Evolutionary conservation across 1,140 invertebrate species (phyloP), one percentile per base, ranked within the genome.

Genomic region (Drosophila navojoa): DNA sequence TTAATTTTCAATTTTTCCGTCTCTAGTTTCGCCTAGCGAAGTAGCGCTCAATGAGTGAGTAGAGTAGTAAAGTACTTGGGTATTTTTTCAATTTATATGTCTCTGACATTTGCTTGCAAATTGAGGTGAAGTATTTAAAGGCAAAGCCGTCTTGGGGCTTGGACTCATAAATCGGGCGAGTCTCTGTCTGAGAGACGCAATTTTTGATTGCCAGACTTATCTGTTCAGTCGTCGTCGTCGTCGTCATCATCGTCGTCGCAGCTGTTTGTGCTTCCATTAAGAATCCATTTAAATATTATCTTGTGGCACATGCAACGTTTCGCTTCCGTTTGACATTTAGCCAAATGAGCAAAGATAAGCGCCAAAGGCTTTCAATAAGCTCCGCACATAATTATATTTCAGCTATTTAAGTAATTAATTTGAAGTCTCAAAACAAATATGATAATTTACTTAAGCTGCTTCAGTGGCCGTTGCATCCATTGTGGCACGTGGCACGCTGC

Each of bases 211-310:
- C 11, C 35, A 38, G 35, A 38, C 10, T 45, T 45, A 45, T 45
- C 42, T 45, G 42, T 16, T 9, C 4, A n/a, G n/a, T n/a, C 1
- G n/a, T 9, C n/a, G 42, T n/a, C 13, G 40, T 1, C 38, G 11
- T 32, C 29, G 29, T 32, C 29, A 2, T 32, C 29, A 6, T 44
- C 5, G 40, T 10, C 13, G 42, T 29, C 19, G 57, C 71, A 67
- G 70, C 69, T 72, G 69, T 15, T 38, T 61, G 75, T 68, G 35
- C 10, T 71, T 82, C 79, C 79, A 82, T 82, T 82, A 82, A 82
- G 80, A 82, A 82, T 77, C 79, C 77, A 80, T 82, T 82, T 77
- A 77, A 74, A 71, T 68, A 80, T 77, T 80, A 81, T 82, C 77
- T 71, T 38, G 22, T 67, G 40, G 47, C 77, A 69, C 47, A 67